Base-by-base conservation (phyloP, 2,797 vertebrate species). In the Florisuga fusca region DNA sequence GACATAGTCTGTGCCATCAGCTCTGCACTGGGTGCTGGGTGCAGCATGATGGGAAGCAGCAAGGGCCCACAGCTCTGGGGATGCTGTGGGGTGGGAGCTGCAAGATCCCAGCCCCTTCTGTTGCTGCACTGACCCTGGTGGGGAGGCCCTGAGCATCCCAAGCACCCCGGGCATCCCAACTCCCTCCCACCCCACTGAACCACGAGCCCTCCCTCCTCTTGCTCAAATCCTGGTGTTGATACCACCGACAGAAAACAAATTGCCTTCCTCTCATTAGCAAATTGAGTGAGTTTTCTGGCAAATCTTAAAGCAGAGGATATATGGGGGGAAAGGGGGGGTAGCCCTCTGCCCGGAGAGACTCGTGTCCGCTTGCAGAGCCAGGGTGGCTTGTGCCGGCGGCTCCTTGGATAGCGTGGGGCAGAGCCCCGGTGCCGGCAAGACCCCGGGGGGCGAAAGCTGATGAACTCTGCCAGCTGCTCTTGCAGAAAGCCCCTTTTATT, bases 401-500 rank as follows among this genome's bases (percentile, higher is more conserved):
- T 84, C 71, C 77, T 1, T 3, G 61, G 41, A 74, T 33, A 9
- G 61, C 50, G 89, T 57, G 11, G 6, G 83, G 73, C 93, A 61
- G 83, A 67, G 83, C 74, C 4, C 5, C 4, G 4, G 63, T 9
- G 79, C 87, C 1, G 6, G 54, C 5, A 0, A 2, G 6, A 62
- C 63, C 61, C 71, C 2, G 12, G 53, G 77, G 63, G 38, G 13
- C n/a, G n/a, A 74, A 10, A 23, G 0, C 54, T 0, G 1, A 29
- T 31, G 71, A 73, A 17, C 82, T 83, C 81, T 55, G 15, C 23
- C 85, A 87, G 71, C 91, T 86, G 84, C 91, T 72, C 58, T 79
- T n/a, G 53, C 75, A 94, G 91, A 95, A 95, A 96, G 95, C 86
- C 78, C 77, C 92, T 95, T 94, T 94, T 86, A 92, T 96, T 95